Evolutionary conservation across 2,888 invertebrate genomes (phyloP).

Genomic region (Imbricaverruca yamaguchii): DNA sequence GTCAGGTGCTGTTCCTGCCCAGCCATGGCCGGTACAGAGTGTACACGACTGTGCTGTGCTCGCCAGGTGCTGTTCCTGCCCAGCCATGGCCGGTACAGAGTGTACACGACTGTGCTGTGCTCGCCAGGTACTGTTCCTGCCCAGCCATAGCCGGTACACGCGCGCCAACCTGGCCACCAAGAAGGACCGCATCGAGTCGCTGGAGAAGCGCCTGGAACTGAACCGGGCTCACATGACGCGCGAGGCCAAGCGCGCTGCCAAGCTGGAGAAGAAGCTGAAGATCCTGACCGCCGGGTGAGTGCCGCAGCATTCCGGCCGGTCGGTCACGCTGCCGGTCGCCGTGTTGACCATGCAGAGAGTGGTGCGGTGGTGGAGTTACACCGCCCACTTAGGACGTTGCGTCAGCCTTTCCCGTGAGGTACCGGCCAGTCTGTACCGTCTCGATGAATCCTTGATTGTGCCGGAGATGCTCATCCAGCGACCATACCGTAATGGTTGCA

Average conservation of each 20-base stretch:
- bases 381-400: no score
- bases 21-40: conserved; percentile 86
- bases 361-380: conserved; percentile 29
- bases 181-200: conserved; percentile 89
- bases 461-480: no score
- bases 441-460: no score
- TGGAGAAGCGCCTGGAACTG: conserved; percentile 83
- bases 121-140: conserved; percentile 70
- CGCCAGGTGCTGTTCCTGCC: conserved; percentile 75
- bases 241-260: conserved; percentile 92
- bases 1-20: conserved; percentile 75
- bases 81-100: conserved; percentile 75
- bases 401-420: no score
- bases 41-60: not conserved
- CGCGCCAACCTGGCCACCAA: conserved; percentile 90
- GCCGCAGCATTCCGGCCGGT: conserved; percentile 31
- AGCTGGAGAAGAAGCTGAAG: conserved; percentile 94
- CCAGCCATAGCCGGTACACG: conserved; percentile 85
- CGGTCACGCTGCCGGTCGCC: not conserved
- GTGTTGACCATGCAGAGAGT: conserved; percentile 25
- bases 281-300: conserved; percentile 69
- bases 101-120: not conserved
- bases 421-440: no score
- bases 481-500: no score
- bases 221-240: conserved; percentile 93